Evolutionary conservation across 2,888 invertebrate species (phyloP), one percentile per base, ranked within the genome.

Genomic region (Sacculina carcini): DNA sequence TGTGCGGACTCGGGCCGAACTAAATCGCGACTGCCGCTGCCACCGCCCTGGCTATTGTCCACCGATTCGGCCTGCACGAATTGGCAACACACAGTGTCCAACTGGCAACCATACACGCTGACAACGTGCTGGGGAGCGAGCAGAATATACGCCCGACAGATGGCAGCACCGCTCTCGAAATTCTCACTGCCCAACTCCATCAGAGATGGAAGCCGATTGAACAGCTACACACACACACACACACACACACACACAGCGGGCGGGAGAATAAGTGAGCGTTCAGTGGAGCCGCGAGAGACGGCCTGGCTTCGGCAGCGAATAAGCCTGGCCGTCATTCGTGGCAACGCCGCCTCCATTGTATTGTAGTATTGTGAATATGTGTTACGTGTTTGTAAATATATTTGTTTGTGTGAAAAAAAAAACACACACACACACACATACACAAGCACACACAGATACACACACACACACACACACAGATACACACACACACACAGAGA

Each of bases 171-270:
- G 53, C 77, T 73, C 55, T 78, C 72, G 12, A 89, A 69, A 64
- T 82, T 78, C 62, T 89, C 87, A 0, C 82, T 75, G 0, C 83
- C 79, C 64, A 75, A 73, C 65, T 87, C 86, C 58, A 85, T 67
- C 57, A 86, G 72, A 44, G 77, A 73, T 50, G 76, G 71, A 64
- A 86, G 69, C 61, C 83, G 81, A 55, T 73, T 72, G 56, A 79
- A 78, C 28, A 90, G 66, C 59, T 76, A 73, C 62, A 86, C 67
- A 42, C 84, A 58, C 6, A 5, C 5, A 40, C 10, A 39, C 21
- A 40, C 26, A n/a, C 14, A 3, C 2, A 2, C 14, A 24, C n/a
- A n/a, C n/a, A n/a, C n/a, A n/a, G n/a, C n/a, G n/a, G n/a, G n/a
- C n/a, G n/a, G n/a, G n/a, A n/a, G n/a, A n/a, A n/a, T n/a, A n/a